These are phyloP conservation scores for Thalassoma bifasciatum DNA, from an alignment of 2,113 vertebrate species.

Conservation along the genomic window DNA sequence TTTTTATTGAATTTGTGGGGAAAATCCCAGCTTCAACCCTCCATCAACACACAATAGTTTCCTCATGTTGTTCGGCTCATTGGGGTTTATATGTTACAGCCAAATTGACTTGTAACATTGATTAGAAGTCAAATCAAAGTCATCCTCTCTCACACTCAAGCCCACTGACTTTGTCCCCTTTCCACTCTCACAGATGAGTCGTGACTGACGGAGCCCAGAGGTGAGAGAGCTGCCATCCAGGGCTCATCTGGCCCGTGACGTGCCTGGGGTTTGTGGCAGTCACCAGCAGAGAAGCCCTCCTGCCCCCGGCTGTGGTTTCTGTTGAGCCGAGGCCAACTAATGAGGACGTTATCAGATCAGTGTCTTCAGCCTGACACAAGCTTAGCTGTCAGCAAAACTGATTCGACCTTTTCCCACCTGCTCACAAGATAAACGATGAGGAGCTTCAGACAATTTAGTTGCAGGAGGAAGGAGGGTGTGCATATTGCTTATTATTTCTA, in stretches of 20 bases:
- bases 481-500: conserved; percentile 48
- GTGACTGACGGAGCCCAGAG: conserved; percentile 52
- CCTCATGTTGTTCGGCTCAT: background rate
- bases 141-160: conserved; percentile 9
- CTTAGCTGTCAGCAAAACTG: conserved; percentile 47
- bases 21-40: background rate
- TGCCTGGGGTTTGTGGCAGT: conserved; percentile 56
- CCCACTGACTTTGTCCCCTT: conserved; percentile 5
- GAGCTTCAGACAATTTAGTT: conserved; percentile 51
- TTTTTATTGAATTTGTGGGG: conserved; percentile 18
- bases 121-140: conserved; percentile 32
- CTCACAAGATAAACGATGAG: conserved; percentile 63
- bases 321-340: conserved; percentile 57
- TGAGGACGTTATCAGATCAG: conserved; percentile 77
- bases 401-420: conserved; percentile 65
- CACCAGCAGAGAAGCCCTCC: conserved; percentile 59
- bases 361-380: conserved; percentile 64
- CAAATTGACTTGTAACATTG: conserved; percentile 8
- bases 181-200: conserved; percentile 16
- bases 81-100: background rate
- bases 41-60: background rate
- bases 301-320: conserved; percentile 55
- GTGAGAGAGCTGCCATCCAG: conserved; percentile 54
- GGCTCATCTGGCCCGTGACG: conserved; percentile 64
- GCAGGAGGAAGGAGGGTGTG: conserved; percentile 31